These are phyloP conservation scores for Agrochola circellaris DNA, from an alignment of 2,888 invertebrate genomes.

Conservation along the genomic window DNA sequence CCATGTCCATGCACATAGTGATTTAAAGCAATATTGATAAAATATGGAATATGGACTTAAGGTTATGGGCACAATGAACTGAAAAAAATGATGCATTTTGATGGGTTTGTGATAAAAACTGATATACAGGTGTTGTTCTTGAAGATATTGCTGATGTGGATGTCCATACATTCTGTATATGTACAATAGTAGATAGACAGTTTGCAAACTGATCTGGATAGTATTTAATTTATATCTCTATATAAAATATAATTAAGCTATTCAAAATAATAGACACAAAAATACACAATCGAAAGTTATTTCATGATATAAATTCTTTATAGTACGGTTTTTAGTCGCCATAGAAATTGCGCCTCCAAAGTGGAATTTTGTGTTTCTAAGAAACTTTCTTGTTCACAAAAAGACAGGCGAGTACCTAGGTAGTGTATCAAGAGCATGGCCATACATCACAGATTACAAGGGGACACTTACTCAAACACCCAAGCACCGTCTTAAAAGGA, in stretches of 20 bases:
- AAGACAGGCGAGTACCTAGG: conserved; percentile 56
- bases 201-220: no score
- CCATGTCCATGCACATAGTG: conserved; percentile 68
- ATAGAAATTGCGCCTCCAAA: conserved; percentile 28
- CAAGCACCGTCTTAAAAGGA: conserved; percentile 70
- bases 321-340: conserved; percentile 11
- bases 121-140: conserved; percentile 31
- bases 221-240: neutral
- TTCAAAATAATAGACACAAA: neutral
- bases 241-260: no score
- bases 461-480: conserved; percentile 74
- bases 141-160: conserved; percentile 8
- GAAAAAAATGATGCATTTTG: conserved; percentile 33
- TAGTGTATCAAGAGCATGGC: conserved; percentile 66
- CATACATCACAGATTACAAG: conserved; percentile 75
- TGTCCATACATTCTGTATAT: conserved; percentile 4
- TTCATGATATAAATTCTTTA: conserved; percentile 6
- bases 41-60: conserved; percentile 64
- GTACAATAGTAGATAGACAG: neutral
- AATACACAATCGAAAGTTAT: neutral
- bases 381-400: conserved; percentile 49
- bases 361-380: conserved; percentile 57
- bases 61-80: conserved; percentile 60
- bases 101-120: conserved; percentile 43
- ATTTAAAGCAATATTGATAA: conserved; percentile 72